Evolutionary conservation across 1,140 invertebrate species (phyloP).

Genomic region (Triops longicaudatus): DNA sequence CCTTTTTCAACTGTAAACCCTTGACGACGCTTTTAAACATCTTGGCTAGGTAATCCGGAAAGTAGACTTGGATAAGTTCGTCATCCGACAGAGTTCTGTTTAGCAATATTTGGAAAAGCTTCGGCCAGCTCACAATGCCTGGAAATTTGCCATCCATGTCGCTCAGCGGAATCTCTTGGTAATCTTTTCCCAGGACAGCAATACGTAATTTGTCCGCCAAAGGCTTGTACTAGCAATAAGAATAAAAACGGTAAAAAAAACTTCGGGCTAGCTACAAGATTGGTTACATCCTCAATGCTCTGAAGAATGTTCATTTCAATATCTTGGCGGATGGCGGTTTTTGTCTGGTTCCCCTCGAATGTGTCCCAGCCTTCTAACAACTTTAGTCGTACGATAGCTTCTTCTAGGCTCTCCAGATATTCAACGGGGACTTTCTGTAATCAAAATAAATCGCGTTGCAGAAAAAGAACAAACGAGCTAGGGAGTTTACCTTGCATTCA

Average conservation of each 20-base stretch:
- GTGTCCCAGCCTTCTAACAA: not conserved
- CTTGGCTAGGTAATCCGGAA: not conserved
- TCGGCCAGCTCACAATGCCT: not conserved
- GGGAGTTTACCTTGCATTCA: not conserved
- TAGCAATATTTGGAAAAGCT: not conserved
- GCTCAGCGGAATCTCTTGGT: not conserved
- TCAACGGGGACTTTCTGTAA: not conserved
- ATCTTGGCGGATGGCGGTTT: not conserved
- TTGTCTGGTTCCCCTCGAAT: not conserved
- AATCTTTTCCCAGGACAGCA: not conserved
- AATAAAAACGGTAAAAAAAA: not conserved
- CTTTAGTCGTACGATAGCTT: not conserved
- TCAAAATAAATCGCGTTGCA: not conserved
- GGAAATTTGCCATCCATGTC: not conserved
- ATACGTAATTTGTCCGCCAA: not conserved
- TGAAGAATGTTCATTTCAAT: not conserved
- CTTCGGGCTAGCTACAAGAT: not conserved
- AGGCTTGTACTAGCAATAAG: not conserved
- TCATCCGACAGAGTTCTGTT: not conserved
- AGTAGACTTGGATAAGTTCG: not conserved
- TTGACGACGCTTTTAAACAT: not conserved
- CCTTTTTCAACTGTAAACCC: not conserved
- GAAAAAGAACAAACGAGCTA: not conserved
- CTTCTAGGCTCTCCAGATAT: not conserved
- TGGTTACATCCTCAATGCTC: not conserved